Conservation (phyloP, 2,888 invertebrate genomes). For the Doris montereyensis region DNA sequence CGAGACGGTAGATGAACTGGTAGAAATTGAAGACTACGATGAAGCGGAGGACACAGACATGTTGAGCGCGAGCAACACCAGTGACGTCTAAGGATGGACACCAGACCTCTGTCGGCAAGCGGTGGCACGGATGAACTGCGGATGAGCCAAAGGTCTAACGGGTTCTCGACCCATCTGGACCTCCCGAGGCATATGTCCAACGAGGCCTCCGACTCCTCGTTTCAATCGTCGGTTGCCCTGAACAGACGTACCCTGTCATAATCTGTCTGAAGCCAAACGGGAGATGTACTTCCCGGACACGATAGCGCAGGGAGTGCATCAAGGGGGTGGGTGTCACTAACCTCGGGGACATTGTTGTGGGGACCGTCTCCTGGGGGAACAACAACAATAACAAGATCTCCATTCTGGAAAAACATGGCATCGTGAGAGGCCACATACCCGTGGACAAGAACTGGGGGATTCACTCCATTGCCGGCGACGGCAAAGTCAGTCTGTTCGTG, state of each 20-base stretch:
- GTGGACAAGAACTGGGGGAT: constrained; percentile 59
- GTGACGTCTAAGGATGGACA: constrained; percentile 52
- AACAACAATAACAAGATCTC: constrained; percentile 54
- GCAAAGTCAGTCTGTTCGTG: constrained; percentile 58
- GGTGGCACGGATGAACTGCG: not conserved
- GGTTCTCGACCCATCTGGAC: not conserved
- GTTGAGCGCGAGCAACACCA: constrained; percentile 57
- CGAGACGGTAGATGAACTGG: constrained; percentile 49
- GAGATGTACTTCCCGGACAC: constrained; percentile 56
- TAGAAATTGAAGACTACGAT: constrained; percentile 45
- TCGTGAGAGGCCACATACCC: constrained; percentile 58
- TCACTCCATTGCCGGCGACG: constrained; percentile 61
- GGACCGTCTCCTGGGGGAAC: constrained; percentile 52
- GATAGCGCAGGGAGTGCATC: constrained; percentile 59
- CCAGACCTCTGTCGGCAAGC: constrained; percentile 13
- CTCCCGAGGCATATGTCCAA: too few species aligned
- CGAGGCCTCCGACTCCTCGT: constrained; percentile 30
- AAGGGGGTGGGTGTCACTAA: constrained; percentile 59
- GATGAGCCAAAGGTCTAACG: not conserved
- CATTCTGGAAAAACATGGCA: constrained; percentile 62
- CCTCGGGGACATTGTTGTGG: constrained; percentile 59
- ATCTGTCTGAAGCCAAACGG: constrained; percentile 48
- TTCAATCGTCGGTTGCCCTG: constrained; percentile 33
- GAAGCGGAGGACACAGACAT: constrained; percentile 47
- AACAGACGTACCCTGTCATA: constrained; percentile 39